These are phyloP conservation scores for Copidosoma floridanum DNA, from an alignment of 1,140 invertebrate species.

Conservation along the genomic window DNA sequence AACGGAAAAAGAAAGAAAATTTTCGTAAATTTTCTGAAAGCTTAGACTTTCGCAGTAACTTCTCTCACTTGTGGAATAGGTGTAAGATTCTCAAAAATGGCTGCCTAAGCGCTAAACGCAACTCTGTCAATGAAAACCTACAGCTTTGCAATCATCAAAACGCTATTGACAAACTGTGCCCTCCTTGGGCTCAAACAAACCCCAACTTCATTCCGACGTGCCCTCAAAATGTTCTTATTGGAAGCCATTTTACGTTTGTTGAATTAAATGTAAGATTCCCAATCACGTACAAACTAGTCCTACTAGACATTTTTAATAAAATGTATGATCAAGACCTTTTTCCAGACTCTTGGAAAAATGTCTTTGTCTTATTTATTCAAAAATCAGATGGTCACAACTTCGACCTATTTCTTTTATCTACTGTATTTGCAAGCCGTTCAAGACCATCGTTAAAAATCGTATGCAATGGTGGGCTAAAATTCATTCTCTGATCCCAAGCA, in stretches of 20 bases:
- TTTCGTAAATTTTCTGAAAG: background rate
- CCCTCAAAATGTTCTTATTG: background rate
- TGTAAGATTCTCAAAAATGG: background rate
- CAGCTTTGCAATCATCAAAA: too few species aligned
- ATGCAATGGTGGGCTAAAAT: too few species aligned
- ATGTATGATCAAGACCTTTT: background rate
- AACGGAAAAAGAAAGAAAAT: background rate
- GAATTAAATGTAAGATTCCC: conserved; percentile 1
- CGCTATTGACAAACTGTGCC: background rate
- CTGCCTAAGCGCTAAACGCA: background rate
- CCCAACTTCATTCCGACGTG: background rate
- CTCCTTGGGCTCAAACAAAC: background rate
- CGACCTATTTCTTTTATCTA: background rate
- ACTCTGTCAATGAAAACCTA: too few species aligned
- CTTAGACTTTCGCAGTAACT: background rate
- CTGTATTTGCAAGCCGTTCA: background rate
- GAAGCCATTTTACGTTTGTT: background rate
- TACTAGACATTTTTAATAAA: background rate
- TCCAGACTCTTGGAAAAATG: background rate
- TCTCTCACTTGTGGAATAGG: background rate
- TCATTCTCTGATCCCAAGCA: too few species aligned
- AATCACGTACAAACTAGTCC: background rate
- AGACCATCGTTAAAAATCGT: too few species aligned
- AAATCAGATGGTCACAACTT: background rate
- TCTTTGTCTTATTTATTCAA: background rate